Percentiles rank a stretch among this genome's conserved stretches.
phyloP scores from a whole-genome alignment of 2,888 invertebrate genomes.

The Andrena marginata region DNA sequence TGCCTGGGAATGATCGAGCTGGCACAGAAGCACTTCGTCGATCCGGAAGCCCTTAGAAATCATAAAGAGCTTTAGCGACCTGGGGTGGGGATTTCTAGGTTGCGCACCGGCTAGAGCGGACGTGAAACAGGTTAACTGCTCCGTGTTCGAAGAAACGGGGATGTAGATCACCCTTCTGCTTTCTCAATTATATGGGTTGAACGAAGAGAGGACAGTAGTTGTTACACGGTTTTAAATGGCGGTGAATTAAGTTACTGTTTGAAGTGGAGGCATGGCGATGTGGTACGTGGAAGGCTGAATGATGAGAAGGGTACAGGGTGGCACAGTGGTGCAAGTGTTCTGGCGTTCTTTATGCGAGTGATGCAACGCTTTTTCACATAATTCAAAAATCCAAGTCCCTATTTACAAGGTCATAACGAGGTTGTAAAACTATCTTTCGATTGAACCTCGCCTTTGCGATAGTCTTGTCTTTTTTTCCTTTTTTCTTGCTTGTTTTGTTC shows the following conservation, averaged over 20 bases:
- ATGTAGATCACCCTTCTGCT: not conserved
- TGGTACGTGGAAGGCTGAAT: too few relatives aligned
- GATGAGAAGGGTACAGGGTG: too few relatives aligned
- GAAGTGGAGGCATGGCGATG: not conserved
- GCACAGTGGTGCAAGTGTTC: too few relatives aligned
- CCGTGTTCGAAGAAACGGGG: not conserved
- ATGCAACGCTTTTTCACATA: too few relatives aligned
- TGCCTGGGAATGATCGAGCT: constrained; percentile 28
- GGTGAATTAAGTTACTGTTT: not conserved
- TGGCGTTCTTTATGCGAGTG: too few relatives aligned
- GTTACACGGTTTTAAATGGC: too few relatives aligned
- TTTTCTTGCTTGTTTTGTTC: too few relatives aligned
- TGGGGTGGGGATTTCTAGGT: constrained; percentile 33
- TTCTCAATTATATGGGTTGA: not conserved
- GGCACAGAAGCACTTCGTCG: constrained; percentile 40
- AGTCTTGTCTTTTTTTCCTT: too few relatives aligned
- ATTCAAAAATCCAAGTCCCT: too few relatives aligned
- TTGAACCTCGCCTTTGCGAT: too few relatives aligned
- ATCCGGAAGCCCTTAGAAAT: constrained; percentile 57
- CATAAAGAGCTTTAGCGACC: constrained; percentile 54
- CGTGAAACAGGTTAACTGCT: constrained; percentile 19
- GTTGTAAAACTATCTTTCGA: too few relatives aligned
- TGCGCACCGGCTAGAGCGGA: not conserved
- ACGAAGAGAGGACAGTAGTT: not conserved
- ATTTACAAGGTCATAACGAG: too few relatives aligned